Base-by-base conservation (phyloP, 2,797 vertebrate species). In the Myotis pilosus region DNA sequence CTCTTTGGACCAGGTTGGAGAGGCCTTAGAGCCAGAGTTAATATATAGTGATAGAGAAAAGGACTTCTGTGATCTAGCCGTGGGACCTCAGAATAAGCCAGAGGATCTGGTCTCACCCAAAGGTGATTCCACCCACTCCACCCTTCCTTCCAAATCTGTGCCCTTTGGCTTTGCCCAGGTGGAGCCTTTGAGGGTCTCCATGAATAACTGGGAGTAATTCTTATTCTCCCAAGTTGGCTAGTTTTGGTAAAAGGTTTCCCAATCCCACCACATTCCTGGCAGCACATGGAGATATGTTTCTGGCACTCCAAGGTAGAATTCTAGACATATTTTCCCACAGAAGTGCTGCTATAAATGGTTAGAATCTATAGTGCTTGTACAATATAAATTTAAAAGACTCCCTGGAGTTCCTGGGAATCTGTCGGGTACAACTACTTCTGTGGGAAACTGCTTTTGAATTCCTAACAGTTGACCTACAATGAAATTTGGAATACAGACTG, bases 371-470 rank as follows among this genome's bases (percentile, higher is more conserved):
- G 72, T 49, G 76, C 57, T 91, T 89, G 16, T 74, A 25, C 38
- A 89, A 16, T 84, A 66, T 81, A 62, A 79, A 66, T 85, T 87
- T 87, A 78, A 92, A 93, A 84, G 80, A 78, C 53, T 49, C 41
- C 66, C 66, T 49, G 36, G 25, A 44, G 69, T 95, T 96, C 53
- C 71, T 92, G 84, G 78, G 60, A 96, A 82, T 51, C 47, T 93
- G 8, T 82, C 8, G 1, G n/a, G 30, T 72, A 41, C 69, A 71
- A 68, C n/a, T 91, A 44, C 25, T 91, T 89, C 78, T 87, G 6
- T 94, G 91, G 76, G 87, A 92, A 95, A 74, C 33, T 87, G 10
- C 62, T 95, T 86, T 78, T 91, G 83, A 91, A 96, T 95, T 94
- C 87, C 53, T 87, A 15, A 88, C 57, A 60, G 19, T 55, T 94